Conservation (phyloP, 30 jellyfish, hydroid and myxozoan species). For the Chrysaora quinquecirrha region DNA sequence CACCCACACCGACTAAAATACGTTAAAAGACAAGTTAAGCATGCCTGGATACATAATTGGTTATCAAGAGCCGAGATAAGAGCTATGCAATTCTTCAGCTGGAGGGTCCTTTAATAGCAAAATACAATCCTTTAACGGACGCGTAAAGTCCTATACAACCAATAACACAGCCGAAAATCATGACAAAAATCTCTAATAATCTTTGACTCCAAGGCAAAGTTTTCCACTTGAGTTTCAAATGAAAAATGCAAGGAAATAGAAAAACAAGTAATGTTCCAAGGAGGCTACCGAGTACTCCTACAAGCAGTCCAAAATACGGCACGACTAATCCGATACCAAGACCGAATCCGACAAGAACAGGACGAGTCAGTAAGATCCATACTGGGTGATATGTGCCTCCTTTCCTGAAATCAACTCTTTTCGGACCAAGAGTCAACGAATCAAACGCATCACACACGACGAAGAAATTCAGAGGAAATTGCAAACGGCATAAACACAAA, state of each 20-base stretch:
- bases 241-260: conserved; percentile 57
- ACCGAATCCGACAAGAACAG: conserved; percentile 41
- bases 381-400: conserved; percentile 55
- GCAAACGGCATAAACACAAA: conserved; percentile 25
- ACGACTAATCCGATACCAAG: conserved; percentile 53
- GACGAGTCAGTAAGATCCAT: conserved; percentile 71
- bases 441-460: conserved; percentile 74
- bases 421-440: conserved; percentile 41
- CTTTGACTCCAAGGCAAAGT: neutral
- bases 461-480: conserved; percentile 61
- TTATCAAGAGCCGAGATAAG: too few species aligned
- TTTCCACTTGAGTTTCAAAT: conserved; percentile 71
- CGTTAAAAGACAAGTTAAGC: too few species aligned
- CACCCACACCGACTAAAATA: too few species aligned
- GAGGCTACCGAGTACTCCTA: conserved; percentile 66
- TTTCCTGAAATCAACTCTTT: conserved; percentile 21
- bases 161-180: conserved; percentile 40
- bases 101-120: conserved; percentile 22
- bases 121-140: conserved; percentile 44
- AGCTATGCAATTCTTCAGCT: too few species aligned
- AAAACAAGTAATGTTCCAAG: conserved; percentile 68
- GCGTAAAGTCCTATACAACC: conserved; percentile 68
- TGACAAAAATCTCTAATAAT: conserved; percentile 18
- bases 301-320: conserved; percentile 75
- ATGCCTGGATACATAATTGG: too few species aligned